Evolutionary conservation across 1,140 invertebrate genomes (phyloP), one percentile per base, ranked within the genome.

Genomic region (Platyura marginata): DNA sequence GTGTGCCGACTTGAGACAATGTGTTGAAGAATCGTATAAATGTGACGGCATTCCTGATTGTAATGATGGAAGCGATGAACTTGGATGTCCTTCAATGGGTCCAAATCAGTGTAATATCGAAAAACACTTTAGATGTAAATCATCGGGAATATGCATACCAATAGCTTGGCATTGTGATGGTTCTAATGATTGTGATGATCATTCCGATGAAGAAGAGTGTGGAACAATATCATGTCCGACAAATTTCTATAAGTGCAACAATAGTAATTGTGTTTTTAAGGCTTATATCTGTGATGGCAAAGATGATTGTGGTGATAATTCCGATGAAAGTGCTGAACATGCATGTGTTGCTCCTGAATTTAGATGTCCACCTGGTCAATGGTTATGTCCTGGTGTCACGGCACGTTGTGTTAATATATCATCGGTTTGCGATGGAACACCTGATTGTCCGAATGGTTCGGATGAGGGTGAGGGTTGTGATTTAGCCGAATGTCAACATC

Each of bases 161-260:
- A 78, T 76, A 47, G 77, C 79, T 4, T 96, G 90, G 90, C 79
- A 90, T 47, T 98, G 94, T 56, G 93, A 98, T 64, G 90, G 87
- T 46, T 57, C 57, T 21, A 60, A 62, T 33, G 92, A 98, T 61
- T 98, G 93, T 62, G 80, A 82, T 47, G 91, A 97, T 57, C 72
- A 79, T 47, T 88, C 84, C 0, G 93, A 97, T 60, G 93, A 97
- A 62, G 63, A 75, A 3, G 74, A 77, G 4, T 96, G 91, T 61
- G 81, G 86, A 46, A 67, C 82, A 51, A 71, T 76, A 32, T 70
- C 73, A 22, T 87, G 79, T 55, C 76, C 77, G 16, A 65, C 67
- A 19, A 82, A 81, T 34, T 86, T 82, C 63, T 88, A 79, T 63
- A 85, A 81, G 51, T 90, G 85, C 58, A 76, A 81, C 45, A 95